Evolutionary conservation across 2,797 vertebrate species (phyloP), one percentile per base, ranked within the genome.

Genomic region (Crocidura indochinensis): DNA sequence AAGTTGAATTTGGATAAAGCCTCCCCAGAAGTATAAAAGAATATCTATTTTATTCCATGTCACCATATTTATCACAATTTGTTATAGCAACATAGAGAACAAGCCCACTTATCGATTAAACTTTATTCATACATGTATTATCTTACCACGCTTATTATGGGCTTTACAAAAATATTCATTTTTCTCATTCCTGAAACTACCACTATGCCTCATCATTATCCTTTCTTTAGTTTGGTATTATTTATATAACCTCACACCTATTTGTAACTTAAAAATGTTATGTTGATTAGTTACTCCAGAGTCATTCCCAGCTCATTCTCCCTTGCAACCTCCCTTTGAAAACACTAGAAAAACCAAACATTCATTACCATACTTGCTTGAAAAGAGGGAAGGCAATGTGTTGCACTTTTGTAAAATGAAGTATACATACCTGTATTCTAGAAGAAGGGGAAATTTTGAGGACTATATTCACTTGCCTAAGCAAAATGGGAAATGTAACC

Each of bases 351-450:
- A 69, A 17, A 15, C 38, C 67, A 69, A 29, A 65, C 64, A 65
- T 65, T 22, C 26, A 65, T 81, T 64, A 31, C 24, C 6, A 85
- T n/a, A 6, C 22, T 44, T 31, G 65, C 26, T 56, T 64, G 38
- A 15, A 72, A 53, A 2, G 14, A 56, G 46, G 22, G 31, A 87
- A 71, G 65, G 14, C 29, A 81, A 29, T 11, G 29, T 56, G 22
- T 64, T n/a, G 26, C n/a, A 29, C 15, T 78, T 87, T 84, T 88
- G 47, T 67, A 85, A 90, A 90, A 90, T 11, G 14, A 85, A 62
- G 17, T 4, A 56, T 29, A 68, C 20, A 15, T 22, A 10, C 6
- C 46, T 19, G 19, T 75, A 49, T 82, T 14, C 60, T 67, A 15
- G 51, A 38, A 75, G 62, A 88, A 38, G 38, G 38, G 64, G 26